Conservation (phyloP, 2,797 vertebrate species). For the Phataginus tricuspis region DNA sequence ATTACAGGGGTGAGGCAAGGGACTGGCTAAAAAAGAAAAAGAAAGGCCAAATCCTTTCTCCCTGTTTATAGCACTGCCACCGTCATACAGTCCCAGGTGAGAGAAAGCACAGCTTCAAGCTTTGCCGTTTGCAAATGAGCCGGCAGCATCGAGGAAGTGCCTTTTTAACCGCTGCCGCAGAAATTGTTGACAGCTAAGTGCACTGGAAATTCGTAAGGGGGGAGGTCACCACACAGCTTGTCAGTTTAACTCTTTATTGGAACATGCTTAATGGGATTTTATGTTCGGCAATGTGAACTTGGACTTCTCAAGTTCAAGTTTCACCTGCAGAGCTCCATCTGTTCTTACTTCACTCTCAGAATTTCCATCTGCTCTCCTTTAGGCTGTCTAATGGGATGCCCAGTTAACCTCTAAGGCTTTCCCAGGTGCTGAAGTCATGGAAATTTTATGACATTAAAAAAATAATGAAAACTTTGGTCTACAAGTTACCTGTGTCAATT, state of each 20-base stretch:
- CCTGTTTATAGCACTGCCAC: constrained; percentile 47
- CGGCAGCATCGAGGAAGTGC: neutral
- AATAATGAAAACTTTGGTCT: constrained; percentile 82
- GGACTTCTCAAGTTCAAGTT: constrained; percentile 83
- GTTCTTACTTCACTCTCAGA: constrained; percentile 83
- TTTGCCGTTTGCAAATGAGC: neutral
- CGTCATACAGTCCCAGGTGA: constrained; percentile 56
- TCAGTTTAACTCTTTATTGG: constrained; percentile 75
- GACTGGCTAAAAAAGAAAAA: constrained; percentile 63
- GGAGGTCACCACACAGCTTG: neutral
- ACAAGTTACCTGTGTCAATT: constrained; percentile 80
- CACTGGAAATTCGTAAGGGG: constrained; percentile 45
- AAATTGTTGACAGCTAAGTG: constrained; percentile 49
- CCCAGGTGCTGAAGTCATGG: constrained; percentile 83
- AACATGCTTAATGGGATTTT: constrained; percentile 68
- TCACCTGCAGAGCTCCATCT: constrained; percentile 84
- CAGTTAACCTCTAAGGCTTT: constrained; percentile 75
- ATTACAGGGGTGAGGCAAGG: constrained; percentile 70
- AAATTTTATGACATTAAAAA: constrained; percentile 83
- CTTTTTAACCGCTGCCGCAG: constrained; percentile 60
- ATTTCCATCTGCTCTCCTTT: constrained; percentile 84
- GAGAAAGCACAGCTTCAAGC: neutral
- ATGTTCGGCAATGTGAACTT: constrained; percentile 76
- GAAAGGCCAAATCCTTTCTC: constrained; percentile 45
- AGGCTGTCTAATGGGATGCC: constrained; percentile 78